Conservation (phyloP, 1,140 invertebrate species). For the Sipha flava region DNA sequence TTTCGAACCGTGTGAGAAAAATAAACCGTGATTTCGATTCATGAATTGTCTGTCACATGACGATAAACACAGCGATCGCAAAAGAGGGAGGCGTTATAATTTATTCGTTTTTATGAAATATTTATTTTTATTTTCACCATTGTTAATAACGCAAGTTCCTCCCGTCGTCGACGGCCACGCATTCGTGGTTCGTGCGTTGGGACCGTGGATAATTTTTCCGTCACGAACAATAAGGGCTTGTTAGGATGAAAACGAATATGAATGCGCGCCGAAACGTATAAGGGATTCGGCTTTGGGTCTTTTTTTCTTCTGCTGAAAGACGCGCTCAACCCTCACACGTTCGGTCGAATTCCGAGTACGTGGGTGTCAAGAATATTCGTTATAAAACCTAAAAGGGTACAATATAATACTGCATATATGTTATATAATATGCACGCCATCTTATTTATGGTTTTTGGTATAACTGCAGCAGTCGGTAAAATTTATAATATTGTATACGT, state of each 20-base stretch:
- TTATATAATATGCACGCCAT: neutral
- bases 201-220: conserved; percentile 4
- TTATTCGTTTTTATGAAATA: neutral
- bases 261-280: neutral
- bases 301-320: neutral
- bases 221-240: neutral
- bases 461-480: too few relatives aligned
- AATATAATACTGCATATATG: neutral
- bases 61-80: too few relatives aligned
- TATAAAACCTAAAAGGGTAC: too few relatives aligned
- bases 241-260: neutral
- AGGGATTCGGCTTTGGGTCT: neutral
- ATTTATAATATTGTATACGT: too few relatives aligned
- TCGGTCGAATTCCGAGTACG: neutral
- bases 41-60: too few relatives aligned
- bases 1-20: too few relatives aligned
- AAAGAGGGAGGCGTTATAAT: too few relatives aligned
- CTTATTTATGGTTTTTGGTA: too few relatives aligned
- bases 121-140: too few relatives aligned
- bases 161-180: too few relatives aligned
- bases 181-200: too few relatives aligned
- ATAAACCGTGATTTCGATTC: too few relatives aligned
- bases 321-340: neutral
- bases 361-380: neutral
- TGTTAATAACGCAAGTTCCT: neutral